Evolutionary conservation across 2,888 invertebrate genomes (phyloP), one percentile per base, ranked within the genome.

Genomic region (Girardia tigrina): DNA sequence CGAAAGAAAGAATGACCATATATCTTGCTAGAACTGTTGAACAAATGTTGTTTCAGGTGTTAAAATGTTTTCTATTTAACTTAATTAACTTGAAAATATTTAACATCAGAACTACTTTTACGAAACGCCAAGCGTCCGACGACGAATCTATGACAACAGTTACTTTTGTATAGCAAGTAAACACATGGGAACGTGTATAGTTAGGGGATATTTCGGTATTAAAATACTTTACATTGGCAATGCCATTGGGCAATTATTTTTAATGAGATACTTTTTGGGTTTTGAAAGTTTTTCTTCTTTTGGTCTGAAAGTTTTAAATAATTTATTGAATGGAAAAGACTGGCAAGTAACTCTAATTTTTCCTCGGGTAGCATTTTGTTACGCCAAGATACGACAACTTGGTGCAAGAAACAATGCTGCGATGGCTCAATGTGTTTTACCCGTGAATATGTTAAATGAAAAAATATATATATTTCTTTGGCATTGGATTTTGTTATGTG

Each of bases 391-490:
- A 26, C n/a, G 16, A 26, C 74, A 74, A 8, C 26, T 56, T 26
- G 74, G 74, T 4, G 1, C 4, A 1, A 72, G 6, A 27, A 36
- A 29, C 12, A 75, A 75, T 29, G 36, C 16, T 1, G 72, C 73
- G 16, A 29, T 26, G 6, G 75, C 75, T 29, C 75, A 75, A 29
- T 75, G 75, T 73, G 26, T 73, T 23, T n/a, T 75, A 8, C 75
- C 75, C 16, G 72, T 73, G 8, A 75, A 75, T 26, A 75, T 75
- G 75, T 72, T 75, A n/a, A 73, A 75, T 28, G 75, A 75, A 26
- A 75, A 73, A 28, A 28, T 75, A n/a, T 75, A 75, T 42, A 73
- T 75, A 16, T 75, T 75, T 27, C 75, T 75, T 28, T 75, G 72
- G 71, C 29, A 29, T 20, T 75, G 75, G 75, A 74, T 75, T 20